Base-by-base conservation (phyloP, 2,888 invertebrate species). In the Eristalis intricaria region DNA sequence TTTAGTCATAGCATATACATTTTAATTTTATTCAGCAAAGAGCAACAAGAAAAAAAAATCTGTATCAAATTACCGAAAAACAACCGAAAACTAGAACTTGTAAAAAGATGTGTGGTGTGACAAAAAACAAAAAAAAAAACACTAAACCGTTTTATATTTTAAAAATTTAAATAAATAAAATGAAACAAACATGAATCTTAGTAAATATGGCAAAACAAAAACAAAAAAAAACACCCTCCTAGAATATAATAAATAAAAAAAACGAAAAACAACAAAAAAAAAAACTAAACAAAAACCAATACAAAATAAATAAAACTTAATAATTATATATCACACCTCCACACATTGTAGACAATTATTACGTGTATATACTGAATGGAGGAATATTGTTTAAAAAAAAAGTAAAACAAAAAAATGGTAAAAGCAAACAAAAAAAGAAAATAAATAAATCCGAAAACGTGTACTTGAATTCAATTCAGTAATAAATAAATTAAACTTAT, bases 391-490 rank as follows among this genome's bases (percentile, higher is more conserved):
- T 63, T 63, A 74, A 78, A 60, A 70, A 43, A 66, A 50, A n/a
- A 50, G 4, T 1, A 19, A n/a, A n/a, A 19, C 19, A 50, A 19
- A 19, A 15, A 43, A 40, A 8, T 7, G 32, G 4, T 10, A 38
- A 38, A 38, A 38, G 10, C 38, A 38, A 78, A 38, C 13, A 60
- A 70, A 50, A 66, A 64, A 32, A 32, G 8, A 10, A 32, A 32
- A 32, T 5, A 29, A 4, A 29, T 4, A 29, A 32, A 32, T 32
- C 63, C 60, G 35, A 81, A 83, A 81, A 81, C 74, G 69, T 81
- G 85, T 85, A 85, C 81, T 85, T 81, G 85, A 85, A 85, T 85
- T 73, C 43, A 85, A 85, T 81, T 85, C 85, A 84, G 80, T 84
- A 85, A 85, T 85, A 85, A 85, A 85, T 81, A 64, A 81, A 81